Evolutionary conservation across 1,140 invertebrate species (phyloP).

Genomic region (Cotesia glomerata): DNA sequence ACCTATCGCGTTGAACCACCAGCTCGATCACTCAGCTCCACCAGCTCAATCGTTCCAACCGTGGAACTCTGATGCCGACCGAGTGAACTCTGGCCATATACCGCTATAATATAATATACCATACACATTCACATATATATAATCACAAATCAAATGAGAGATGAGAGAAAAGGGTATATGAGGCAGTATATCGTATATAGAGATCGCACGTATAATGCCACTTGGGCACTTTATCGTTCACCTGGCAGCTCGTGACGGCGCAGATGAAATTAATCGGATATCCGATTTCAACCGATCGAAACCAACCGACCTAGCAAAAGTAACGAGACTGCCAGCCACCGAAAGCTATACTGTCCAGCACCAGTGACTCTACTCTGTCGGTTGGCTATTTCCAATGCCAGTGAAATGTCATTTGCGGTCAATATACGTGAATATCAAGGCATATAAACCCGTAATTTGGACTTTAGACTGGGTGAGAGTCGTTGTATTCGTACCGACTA

Average conservation of each 20-base stretch:
- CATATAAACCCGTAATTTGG: slow-evolving; percentile 2
- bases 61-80: too few species aligned
- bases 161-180: too few species aligned
- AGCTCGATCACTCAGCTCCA: neutral
- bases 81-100: too few species aligned
- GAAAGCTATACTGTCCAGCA: neutral
- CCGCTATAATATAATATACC: too few species aligned
- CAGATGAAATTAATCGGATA: slow-evolving; percentile 8
- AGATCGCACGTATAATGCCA: too few species aligned
- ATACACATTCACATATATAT: too few species aligned
- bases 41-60: too few species aligned
- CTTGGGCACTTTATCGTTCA: neutral
- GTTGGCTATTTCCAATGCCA: neutral
- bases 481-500: too few species aligned
- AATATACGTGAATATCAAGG: slow-evolving; percentile 2
- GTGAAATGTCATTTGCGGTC: slow-evolving; percentile 4
- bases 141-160: too few species aligned
- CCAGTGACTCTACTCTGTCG: neutral
- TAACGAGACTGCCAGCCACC: slow-evolving; percentile 5
- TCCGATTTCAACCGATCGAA: slow-evolving; percentile 2
- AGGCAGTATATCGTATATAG: too few species aligned
- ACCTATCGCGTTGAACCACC: neutral
- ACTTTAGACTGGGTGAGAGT: neutral
- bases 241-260: neutral
- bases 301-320: slow-evolving; percentile 6